Percentiles rank a stretch among this genome's conserved stretches.
phyloP scores from a whole-genome alignment of 1,140 invertebrate species.

The Aphelenchoides fujianensis region DNA sequence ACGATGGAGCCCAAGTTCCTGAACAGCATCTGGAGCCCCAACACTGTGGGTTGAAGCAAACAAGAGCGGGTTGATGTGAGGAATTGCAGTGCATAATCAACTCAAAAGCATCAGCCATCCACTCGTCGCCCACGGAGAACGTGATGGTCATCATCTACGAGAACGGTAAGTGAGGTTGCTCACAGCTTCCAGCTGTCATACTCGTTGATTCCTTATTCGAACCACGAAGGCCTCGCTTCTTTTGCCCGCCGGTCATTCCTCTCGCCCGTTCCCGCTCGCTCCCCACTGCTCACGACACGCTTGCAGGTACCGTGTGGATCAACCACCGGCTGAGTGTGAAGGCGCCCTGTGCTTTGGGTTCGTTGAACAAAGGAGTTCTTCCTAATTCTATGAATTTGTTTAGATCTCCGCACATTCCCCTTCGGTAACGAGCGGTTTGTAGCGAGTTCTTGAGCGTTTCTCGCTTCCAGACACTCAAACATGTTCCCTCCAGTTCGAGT shows the following conservation, averaged over 20 bases:
- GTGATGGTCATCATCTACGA: slow-evolving; percentile 60
- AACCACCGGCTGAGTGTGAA: slow-evolving; percentile 60
- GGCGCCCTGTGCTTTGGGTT: slow-evolving; percentile 55
- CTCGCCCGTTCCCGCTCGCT: too few relatives aligned
- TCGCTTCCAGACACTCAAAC: too few relatives aligned
- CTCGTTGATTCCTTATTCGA: slow-evolving; percentile 16
- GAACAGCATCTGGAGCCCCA: slow-evolving; percentile 58
- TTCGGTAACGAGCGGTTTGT: too few relatives aligned
- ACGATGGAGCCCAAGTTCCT: slow-evolving; percentile 59
- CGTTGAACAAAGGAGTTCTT: not conserved
- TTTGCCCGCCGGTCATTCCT: too few relatives aligned
- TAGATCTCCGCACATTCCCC: slow-evolving; percentile 56
- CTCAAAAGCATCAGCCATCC: slow-evolving; percentile 53
- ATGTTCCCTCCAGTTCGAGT: slow-evolving; percentile 57
- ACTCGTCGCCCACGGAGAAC: slow-evolving; percentile 60
- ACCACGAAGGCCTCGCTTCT: too few relatives aligned
- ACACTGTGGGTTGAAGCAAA: slow-evolving; percentile 37
- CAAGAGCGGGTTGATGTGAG: not conserved
- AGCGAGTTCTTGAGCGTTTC: too few relatives aligned
- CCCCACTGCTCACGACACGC: too few relatives aligned
- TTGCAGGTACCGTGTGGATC: slow-evolving; percentile 56
- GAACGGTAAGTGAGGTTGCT: slow-evolving; percentile 24
- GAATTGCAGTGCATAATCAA: slow-evolving; percentile 54
- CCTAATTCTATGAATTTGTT: slow-evolving; percentile 11
- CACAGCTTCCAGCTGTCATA: not conserved